phyloP scores from a whole-genome alignment of 1,140 invertebrate species.

The Spodoptera frugiperda region DNA sequence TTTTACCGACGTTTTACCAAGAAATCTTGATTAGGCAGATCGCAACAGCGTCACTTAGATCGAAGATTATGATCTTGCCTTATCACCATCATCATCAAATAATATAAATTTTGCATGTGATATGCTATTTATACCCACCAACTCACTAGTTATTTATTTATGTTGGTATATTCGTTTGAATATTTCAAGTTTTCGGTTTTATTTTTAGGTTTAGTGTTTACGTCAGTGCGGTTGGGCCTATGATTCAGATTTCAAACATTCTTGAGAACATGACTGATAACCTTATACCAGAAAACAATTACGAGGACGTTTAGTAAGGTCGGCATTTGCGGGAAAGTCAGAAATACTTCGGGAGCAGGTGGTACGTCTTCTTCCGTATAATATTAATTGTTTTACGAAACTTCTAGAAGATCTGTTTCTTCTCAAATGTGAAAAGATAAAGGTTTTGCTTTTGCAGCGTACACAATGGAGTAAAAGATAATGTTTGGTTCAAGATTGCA shows the following conservation, averaged over 20 bases:
- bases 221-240: conserved; percentile 7
- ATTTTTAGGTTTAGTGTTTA: not conserved
- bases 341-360: conserved; percentile 12
- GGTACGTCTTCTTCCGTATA: not conserved
- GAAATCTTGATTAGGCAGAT: conserved; percentile 26
- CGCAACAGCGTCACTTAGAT: not conserved
- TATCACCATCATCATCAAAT: not conserved
- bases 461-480: not conserved
- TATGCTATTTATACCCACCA: conserved; percentile 19
- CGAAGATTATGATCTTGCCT: conserved; percentile 11
- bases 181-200: not conserved
- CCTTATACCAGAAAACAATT: conserved; percentile 1
- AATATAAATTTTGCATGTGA: not conserved
- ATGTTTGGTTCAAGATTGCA: not conserved
- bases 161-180: not conserved
- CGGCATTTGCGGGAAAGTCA: conserved; percentile 9
- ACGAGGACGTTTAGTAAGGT: not conserved
- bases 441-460: not conserved
- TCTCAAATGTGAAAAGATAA: not conserved
- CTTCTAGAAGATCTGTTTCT: not conserved
- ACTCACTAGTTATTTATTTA: conserved; percentile 24
- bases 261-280: not conserved
- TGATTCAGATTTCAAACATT: conserved; percentile 22
- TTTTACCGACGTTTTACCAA: conserved; percentile 1
- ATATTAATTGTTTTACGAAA: conserved; percentile 14